Conservation (phyloP, 2,888 invertebrate genomes). For the Dioctria rufipes region DNA sequence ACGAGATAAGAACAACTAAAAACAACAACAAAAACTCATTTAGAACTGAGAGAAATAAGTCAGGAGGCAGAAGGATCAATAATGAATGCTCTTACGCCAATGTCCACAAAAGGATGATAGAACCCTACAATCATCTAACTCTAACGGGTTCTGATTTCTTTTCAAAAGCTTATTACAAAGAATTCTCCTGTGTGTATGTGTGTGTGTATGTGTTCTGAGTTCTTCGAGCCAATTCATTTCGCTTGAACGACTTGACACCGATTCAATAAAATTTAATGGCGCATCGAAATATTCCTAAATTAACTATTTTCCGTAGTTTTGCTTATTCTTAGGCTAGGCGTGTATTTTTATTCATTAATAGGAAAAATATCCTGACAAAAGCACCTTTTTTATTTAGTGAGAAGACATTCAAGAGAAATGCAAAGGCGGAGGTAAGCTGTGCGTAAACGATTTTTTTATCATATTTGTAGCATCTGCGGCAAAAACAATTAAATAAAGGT, state of each 20-base stretch:
- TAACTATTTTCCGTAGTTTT: constrained; percentile 12
- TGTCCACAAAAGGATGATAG: constrained; percentile 22
- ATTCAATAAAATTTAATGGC: constrained; percentile 35
- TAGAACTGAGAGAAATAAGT: constrained; percentile 25
- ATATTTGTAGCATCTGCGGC: too few relatives aligned
- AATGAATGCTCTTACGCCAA: constrained; percentile 24
- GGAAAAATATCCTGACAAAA: neutral
- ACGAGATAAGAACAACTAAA: constrained; percentile 34
- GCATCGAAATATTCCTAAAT: constrained; percentile 35
- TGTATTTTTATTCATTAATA: neutral
- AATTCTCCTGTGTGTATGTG: neutral
- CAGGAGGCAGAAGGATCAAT: constrained; percentile 16
- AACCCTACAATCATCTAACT: constrained; percentile 1
- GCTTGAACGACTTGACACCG: constrained; percentile 12
- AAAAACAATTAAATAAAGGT: too few relatives aligned
- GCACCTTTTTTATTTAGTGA: too few relatives aligned
- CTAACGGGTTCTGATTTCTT: constrained; percentile 28
- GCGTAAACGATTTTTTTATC: too few relatives aligned
- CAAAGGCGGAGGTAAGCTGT: too few relatives aligned
- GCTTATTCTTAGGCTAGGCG: neutral
- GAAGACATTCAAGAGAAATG: too few relatives aligned
- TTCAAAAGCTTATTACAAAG: constrained; percentile 19
- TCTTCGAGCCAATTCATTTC: constrained; percentile 21
- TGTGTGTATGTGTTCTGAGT: constrained; percentile 13
- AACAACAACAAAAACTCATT: constrained; percentile 42